Conservation (phyloP, 2,797 vertebrate genomes). For the Pangasius larnaudii region DNA sequence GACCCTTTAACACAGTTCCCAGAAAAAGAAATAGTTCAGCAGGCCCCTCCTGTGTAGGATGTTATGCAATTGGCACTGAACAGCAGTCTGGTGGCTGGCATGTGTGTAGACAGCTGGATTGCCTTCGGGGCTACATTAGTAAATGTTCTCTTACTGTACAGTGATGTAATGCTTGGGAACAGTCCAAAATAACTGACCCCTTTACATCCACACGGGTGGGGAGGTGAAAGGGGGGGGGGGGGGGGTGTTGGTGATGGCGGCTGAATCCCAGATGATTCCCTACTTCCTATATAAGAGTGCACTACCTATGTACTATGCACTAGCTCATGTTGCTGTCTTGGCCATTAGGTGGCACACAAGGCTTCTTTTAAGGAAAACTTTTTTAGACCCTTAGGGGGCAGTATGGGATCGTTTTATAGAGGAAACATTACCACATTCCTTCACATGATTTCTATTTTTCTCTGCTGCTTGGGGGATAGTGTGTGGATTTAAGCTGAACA, state of each 20-base stretch:
- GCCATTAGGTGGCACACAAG: constrained; percentile 43
- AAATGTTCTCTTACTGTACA: constrained; percentile 74
- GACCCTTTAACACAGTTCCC: constrained; percentile 55
- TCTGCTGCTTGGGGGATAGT: background rate
- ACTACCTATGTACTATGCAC: background rate
- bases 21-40: constrained; percentile 61
- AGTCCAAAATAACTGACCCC: constrained; percentile 58
- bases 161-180: constrained; percentile 77
- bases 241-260: no score
- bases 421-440: constrained; percentile 65
- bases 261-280: background rate
- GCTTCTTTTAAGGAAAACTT: background rate
- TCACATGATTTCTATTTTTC: constrained; percentile 34
- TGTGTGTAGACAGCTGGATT: constrained; percentile 61
- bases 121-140: constrained; percentile 62
- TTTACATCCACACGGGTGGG: constrained; percentile 17
- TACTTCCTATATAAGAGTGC: background rate
- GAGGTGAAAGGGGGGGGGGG: background rate
- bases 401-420: constrained; percentile 63
- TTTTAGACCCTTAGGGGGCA: constrained; percentile 67
- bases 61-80: constrained; percentile 72
- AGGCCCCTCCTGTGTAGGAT: constrained; percentile 68
- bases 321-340: background rate
- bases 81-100: constrained; percentile 72
- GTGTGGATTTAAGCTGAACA: background rate